These are phyloP conservation scores for Crossaster papposus DNA, from an alignment of 53 echinoderm and acorn worm genomes.

Conservation along the genomic window DNA sequence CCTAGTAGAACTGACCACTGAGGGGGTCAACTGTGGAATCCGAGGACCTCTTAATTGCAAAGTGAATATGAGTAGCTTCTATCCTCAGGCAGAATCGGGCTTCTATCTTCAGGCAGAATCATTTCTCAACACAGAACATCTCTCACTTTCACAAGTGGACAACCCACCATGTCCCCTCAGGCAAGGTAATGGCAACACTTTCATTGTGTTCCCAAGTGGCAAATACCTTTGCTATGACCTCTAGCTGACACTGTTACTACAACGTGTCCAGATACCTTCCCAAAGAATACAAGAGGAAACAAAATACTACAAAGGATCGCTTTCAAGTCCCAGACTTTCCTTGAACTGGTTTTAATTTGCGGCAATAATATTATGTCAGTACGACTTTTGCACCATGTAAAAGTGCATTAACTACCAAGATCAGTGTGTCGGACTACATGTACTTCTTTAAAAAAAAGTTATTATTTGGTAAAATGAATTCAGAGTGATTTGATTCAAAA, in stretches of 20 bases:
- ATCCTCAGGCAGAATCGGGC: not conserved
- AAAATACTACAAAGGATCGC: not conserved
- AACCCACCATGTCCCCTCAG: not conserved
- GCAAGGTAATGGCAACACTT: conserved; percentile 23
- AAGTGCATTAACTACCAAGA: too few species aligned
- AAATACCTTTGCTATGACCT: not conserved
- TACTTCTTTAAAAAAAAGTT: not conserved
- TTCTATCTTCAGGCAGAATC: not conserved
- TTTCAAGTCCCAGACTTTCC: not conserved
- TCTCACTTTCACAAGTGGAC: not conserved
- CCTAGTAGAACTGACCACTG: too few species aligned
- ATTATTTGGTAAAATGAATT: conserved; percentile 44
- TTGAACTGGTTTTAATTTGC: not conserved
- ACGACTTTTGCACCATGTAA: not conserved
- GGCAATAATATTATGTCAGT: not conserved
- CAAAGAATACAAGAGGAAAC: not conserved
- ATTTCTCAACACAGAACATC: not conserved
- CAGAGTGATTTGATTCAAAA: conserved; percentile 13
- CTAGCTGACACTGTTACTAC: not conserved
- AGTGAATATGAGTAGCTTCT: too few species aligned
- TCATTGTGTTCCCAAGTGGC: conserved; percentile 10
- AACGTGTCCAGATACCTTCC: not conserved
- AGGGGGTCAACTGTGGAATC: too few species aligned
- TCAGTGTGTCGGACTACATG: too few species aligned
- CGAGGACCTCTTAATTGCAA: too few species aligned